Base-by-base conservation (phyloP, 2,888 invertebrate species). In the Microplitis manilae region DNA sequence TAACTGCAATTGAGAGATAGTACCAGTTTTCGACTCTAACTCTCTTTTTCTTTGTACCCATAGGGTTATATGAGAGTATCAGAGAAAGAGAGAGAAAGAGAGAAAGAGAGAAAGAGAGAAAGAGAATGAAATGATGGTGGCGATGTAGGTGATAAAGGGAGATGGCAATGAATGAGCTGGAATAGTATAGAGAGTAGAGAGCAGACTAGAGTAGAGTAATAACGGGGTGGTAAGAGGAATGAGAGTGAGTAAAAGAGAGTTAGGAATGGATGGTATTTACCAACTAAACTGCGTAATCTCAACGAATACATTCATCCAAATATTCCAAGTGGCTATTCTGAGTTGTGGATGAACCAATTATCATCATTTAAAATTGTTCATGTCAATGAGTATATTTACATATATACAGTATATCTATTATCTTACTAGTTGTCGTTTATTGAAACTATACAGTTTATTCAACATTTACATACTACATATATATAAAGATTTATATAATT, bases 1-100 rank as follows among this genome's bases (percentile, higher is more conserved):
- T 89, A 89, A 89, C 89, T 88, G 89, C 88, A 89, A 87, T 87
- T 85, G 85, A 85, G 86, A 88, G 89, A 89, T 89, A 89, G 88
- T 84, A 79, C 81, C 80, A 80, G 71, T 78, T 80, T 79, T 80
- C 79, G 78, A 80, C 68, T 50, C 20, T 30, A 30, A 30, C 30
- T 50, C 50, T 50, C 9, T 50, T 13, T 50, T 50, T 13, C 9
- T 50, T 5, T 50, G 5, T 50, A 8, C 4, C 50, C 8, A 50
- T 50, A 50, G 60, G 38, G 68, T 65, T 7, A 20, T 59, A 39
- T 59, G 5, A n/a, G 68, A 67, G 13, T 15, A n/a, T 50, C 17
- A 65, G 67, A 30, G 64, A 41, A n/a, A 50, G 30, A 15, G 15
- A 38, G 13, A 67, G 64, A 41, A n/a, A 50, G 30, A 15, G 15